Evolutionary conservation across 2,797 vertebrate species (phyloP), one percentile per base, ranked within the genome.

Genomic region (Antrozous pallidus): DNA sequence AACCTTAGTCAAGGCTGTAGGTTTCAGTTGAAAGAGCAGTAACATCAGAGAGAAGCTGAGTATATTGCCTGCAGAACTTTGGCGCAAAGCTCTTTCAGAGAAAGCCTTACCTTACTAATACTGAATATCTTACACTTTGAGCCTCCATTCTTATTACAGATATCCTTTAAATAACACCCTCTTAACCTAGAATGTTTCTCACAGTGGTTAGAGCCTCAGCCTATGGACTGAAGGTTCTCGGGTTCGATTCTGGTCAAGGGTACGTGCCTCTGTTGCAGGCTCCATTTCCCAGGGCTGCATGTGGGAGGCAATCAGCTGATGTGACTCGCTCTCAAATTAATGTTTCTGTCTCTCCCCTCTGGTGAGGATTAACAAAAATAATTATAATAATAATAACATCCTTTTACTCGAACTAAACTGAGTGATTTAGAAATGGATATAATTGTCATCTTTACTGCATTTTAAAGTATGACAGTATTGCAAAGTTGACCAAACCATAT

Each of bases 101-200:
- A 40, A 45, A n/a, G 38, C 6, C 58, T 71, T 18, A 24, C 56
- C 56, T 94, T 54, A 58, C 61, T 58, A 73, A 38, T 38, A 24
- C 4, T 84, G 33, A 16, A 0, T 4, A 8, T 31, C 89, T 63
- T 40, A 69, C 18, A 12, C 18, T 77, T 54, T 8, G 24, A 73
- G 12, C 22, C 12, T 47, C 63, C 7, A 2, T 67, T 33, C 47
- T 42, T 49, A 0, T 58, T 51, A 42, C 14, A n/a, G 13, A 28
- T 45, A 36, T 12, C 42, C 56, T 89, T 86, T 81, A 91, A 90
- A 45, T 51, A 93, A 67, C 6, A 77, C 38, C 16, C 6, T 94
- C 28, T 61, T 61, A 2, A 61, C 58, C 28, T 61, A 61, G 58
- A 61, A 5, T 61, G 58, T 5, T 61, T 61, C 31, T 5, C 28